Conservation (phyloP, 2,797 vertebrate species). For the Sciurus carolinensis region DNA sequence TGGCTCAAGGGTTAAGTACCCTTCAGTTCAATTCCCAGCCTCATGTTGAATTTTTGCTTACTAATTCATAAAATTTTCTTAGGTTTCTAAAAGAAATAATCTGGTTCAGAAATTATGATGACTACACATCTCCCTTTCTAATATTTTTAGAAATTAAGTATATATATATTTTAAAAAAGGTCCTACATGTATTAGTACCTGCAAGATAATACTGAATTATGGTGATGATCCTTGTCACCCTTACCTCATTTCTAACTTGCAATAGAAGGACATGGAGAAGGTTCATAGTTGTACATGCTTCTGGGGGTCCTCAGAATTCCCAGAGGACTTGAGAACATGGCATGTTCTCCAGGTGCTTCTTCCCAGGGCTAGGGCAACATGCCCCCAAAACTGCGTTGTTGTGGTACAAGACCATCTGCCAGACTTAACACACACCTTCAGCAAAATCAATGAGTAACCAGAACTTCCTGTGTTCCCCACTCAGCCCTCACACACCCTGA, state of each 20-base stretch:
- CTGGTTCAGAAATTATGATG: neutral
- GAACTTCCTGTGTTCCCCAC: neutral
- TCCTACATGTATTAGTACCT: neutral
- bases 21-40: too few species aligned
- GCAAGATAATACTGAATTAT: neutral
- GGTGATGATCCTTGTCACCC: neutral
- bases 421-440: neutral
- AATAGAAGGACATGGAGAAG: neutral
- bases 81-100: neutral
- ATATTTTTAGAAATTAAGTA: neutral
- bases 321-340: neutral
- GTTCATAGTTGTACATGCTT: neutral
- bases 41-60: neutral
- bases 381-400: neutral
- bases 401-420: too few species aligned
- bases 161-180: neutral
- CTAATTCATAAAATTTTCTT: conserved; percentile 19
- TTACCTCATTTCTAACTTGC: neutral
- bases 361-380: neutral
- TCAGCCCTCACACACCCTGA: neutral
- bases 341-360: neutral
- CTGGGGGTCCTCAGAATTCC: neutral
- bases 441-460: neutral
- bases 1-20: too few species aligned
- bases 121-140: neutral